Evolutionary conservation across 2,888 invertebrate genomes (phyloP), one percentile per base, ranked within the genome.

Genomic region (Phengaris arion): DNA sequence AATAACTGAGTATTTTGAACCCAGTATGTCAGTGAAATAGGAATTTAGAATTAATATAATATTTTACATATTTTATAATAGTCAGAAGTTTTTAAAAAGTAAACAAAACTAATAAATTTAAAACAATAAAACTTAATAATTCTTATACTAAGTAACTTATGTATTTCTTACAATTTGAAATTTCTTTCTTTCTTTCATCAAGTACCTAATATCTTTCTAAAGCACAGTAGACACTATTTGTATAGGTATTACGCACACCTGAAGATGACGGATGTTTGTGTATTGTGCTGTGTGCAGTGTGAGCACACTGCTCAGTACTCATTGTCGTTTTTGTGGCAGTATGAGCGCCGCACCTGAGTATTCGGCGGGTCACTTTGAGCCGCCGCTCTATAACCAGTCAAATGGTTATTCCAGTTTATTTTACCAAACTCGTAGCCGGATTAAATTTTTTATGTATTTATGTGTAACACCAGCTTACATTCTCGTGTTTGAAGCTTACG

Each of bases 291-390:
- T 35, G 35, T 35, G 35, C 35, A 22, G 22, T 22, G 22, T 22
- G 22, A 22, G 22, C 22, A 22, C 22, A 22, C 22, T 22, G 22
- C 22, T 2, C 48, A 7, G 8, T 12, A 52, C 22, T 22, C 59
- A 22, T 22, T 64, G 64, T 35, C 35, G 64, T 64, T 64, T 64
- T 64, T 64, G 64, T 64, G 64, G 35, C 22, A 35, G 59, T 12
- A 52, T 9, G 64, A 64, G 64, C 64, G 64, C 64, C 89, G 86
- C 91, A 91, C 91, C 91, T 91, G 91, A 90, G 91, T 90, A 91
- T 91, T 88, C 86, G 85, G 84, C 84, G 84, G 85, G 85, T 86
- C 80, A 82, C 90, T 89, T 89, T 89, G 86, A 85, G 82, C 85
- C 82, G 85, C 88, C 88, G 88, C 86, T 64, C 64, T 64, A 35